Evolutionary conservation across 2,113 vertebrate species (phyloP).

Genomic region (Leptobrachium ailaonicum): DNA sequence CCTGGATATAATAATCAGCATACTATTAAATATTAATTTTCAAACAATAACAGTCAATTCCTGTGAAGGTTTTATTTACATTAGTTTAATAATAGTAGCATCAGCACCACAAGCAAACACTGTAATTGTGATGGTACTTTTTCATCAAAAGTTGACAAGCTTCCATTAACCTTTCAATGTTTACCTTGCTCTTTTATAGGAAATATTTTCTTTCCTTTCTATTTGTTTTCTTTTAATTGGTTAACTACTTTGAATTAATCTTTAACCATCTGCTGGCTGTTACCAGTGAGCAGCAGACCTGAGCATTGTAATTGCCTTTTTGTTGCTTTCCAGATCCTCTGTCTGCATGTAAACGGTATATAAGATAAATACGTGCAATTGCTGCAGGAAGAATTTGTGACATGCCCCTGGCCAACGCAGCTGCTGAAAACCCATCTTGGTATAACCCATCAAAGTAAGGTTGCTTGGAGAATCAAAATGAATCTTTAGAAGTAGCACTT

Average conservation of each 20-base stretch:
- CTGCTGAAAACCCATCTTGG: background rate
- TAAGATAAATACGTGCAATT: slow-evolving; percentile 8
- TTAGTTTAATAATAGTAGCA: no score
- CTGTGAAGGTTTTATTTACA: no score
- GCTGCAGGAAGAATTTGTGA: background rate
- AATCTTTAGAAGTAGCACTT: slow-evolving; percentile 14
- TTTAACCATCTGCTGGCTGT: background rate
- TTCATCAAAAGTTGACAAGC: background rate
- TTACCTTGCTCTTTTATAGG: background rate
- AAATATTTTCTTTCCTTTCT: background rate
- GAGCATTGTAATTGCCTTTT: background rate
- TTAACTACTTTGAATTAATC: background rate
- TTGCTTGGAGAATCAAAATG: background rate
- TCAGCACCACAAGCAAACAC: no score
- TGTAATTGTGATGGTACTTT: background rate
- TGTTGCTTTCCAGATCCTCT: background rate
- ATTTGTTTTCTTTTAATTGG: background rate
- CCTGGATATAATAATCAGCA: no score
- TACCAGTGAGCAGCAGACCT: background rate
- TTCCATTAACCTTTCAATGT: background rate
- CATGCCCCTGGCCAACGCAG: background rate
- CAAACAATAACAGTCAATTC: no score
- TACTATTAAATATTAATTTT: no score
- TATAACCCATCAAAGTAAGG: background rate
- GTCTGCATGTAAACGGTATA: background rate